Percentiles rank a stretch among this genome's conserved stretches.
Conservation (phyloP, 2,113 vertebrate genomes). For the Malurus cyaneus region DNA sequence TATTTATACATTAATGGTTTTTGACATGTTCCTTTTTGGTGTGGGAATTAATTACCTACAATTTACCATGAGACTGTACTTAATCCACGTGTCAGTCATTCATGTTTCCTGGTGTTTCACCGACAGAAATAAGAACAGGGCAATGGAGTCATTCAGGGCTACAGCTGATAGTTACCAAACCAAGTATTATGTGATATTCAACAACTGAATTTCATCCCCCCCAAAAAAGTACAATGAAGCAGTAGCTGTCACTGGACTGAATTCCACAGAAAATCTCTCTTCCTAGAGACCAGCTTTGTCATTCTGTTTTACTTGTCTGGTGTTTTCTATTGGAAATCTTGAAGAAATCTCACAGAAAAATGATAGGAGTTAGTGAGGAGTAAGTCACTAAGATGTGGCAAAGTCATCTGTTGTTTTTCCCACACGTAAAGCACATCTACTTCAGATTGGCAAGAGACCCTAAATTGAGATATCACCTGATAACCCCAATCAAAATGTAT, state of each 20-base stretch:
- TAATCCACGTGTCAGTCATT: neutral
- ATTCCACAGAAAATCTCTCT: neutral
- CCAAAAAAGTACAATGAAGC: neutral
- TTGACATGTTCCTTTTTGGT: neutral
- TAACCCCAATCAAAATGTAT: neutral
- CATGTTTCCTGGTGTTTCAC: neutral
- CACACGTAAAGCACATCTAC: neutral
- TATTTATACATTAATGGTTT: neutral
- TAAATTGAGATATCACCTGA: neutral
- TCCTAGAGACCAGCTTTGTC: neutral
- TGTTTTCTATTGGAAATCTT: neutral
- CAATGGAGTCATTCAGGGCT: neutral
- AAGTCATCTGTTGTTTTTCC: neutral
- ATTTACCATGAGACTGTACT: neutral
- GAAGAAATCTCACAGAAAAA: neutral
- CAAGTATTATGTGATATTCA: neutral
- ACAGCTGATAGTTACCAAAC: neutral
- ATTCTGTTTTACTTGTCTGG: neutral
- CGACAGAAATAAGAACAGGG: neutral
- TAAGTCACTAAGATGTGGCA: neutral
- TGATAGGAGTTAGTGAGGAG: neutral
- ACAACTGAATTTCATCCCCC: neutral
- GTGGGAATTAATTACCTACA: constrained; percentile 5
- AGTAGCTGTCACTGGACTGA: neutral
- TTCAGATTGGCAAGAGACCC: neutral